Percentiles rank a stretch among this genome's conserved stretches.
Conservation (phyloP, 2,113 vertebrate species). For the Podiceps cristatus region DNA sequence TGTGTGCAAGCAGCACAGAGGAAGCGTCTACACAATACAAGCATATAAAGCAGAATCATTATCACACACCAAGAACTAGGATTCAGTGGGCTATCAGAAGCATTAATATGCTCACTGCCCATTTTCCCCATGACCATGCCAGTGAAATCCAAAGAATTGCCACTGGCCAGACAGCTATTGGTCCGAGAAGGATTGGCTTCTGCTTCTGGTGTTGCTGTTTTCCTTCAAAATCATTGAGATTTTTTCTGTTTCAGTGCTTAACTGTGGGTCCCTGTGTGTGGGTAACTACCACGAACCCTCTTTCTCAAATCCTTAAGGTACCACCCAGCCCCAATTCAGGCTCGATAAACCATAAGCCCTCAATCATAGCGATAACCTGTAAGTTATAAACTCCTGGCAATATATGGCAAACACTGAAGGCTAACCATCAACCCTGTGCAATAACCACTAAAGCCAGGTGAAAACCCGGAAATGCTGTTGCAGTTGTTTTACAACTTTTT, state of each 20-base stretch:
- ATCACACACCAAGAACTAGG: not conserved
- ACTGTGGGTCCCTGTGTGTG: not conserved
- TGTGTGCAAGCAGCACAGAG: not conserved
- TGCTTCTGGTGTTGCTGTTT: not conserved
- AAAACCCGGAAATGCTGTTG: not conserved
- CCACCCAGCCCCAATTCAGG: not conserved
- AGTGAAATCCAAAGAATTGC: not conserved
- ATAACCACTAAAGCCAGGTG: not conserved
- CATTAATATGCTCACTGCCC: not conserved
- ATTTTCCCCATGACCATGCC: not conserved
- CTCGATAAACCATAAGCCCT: not conserved
- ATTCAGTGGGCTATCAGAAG: not conserved
- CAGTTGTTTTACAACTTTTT: not conserved
- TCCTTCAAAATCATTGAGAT: not conserved
- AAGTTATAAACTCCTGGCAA: not conserved
- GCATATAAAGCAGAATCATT: not conserved
- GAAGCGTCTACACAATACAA: not conserved
- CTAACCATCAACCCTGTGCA: not conserved
- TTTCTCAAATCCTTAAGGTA: not conserved
- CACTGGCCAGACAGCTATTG: not conserved
- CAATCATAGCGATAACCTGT: not conserved
- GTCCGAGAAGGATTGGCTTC: not conserved
- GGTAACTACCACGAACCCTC: not conserved
- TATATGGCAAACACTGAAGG: not conserved
- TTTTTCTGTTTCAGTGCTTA: not conserved